phyloP scores from a whole-genome alignment of 2,797 vertebrate genomes.

The Ctenopoma kingsleyae region DNA sequence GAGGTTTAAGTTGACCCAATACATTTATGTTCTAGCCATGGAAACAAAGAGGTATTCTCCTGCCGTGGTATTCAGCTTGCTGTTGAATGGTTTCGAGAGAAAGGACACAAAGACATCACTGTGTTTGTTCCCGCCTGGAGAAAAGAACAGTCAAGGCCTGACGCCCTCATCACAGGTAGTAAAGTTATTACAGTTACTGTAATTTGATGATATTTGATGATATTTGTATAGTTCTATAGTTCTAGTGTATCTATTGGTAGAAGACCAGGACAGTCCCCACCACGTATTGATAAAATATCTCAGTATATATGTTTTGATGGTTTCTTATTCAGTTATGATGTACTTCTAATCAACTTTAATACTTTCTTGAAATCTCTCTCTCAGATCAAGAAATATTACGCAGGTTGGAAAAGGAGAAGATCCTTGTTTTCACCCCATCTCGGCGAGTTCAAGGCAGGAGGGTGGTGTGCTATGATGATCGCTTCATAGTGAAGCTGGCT shows the following conservation, averaged over 20 bases:
- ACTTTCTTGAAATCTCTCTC: constrained; percentile 15
- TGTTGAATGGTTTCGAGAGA: constrained; percentile 98
- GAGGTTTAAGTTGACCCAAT: constrained; percentile 11
- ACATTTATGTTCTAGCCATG: constrained; percentile 89
- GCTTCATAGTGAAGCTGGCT: constrained; percentile 98
- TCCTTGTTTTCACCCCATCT: constrained; percentile 98
- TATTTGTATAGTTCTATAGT: too few relatives aligned
- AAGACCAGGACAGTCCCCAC: not conserved
- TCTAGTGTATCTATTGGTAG: not conserved
- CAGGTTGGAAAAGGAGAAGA: constrained; percentile 98
- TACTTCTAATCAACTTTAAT: not conserved
- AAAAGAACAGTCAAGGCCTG: constrained; percentile 97
- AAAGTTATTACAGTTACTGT: not conserved
- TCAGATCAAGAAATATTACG: constrained; percentile 97
- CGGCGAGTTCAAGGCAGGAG: constrained; percentile 96
- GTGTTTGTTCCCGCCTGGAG: constrained; percentile 99
- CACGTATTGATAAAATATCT: not conserved
- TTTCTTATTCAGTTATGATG: not conserved
- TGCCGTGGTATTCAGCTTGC: constrained; percentile 97
- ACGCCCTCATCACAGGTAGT: constrained; percentile 96
- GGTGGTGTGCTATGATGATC: constrained; percentile 98
- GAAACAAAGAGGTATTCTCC: constrained; percentile 99
- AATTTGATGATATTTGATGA: not conserved
- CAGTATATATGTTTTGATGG: not conserved
- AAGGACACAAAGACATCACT: constrained; percentile 98